Evolutionary conservation across 2,113 vertebrate species (phyloP).

Genomic region (Panthera tigris): DNA sequence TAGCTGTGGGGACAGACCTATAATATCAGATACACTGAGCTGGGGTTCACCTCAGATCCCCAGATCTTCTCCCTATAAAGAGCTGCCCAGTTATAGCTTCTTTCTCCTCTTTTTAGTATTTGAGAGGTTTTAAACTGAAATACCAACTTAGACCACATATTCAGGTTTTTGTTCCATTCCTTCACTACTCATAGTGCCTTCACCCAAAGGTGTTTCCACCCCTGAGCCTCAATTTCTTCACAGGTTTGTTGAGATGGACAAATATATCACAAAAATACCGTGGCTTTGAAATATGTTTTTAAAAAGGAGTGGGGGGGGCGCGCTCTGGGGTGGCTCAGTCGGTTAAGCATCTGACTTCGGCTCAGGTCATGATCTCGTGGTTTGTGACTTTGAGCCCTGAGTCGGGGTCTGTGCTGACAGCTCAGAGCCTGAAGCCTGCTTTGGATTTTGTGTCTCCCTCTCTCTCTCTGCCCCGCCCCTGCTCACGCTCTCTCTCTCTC

Average conservation of each 20-base stretch:
- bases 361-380: no score
- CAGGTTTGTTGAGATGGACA: not conserved
- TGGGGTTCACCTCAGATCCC: not conserved
- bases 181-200: not conserved
- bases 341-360: no score
- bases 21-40: not conserved
- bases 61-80: not conserved
- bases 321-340: no score
- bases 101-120: not conserved
- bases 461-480: no score
- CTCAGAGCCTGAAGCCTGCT: no score
- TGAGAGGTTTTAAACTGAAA: not conserved
- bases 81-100: not conserved
- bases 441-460: no score
- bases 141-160: not conserved
- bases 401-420: no score
- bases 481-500: no score
- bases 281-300: not conserved
- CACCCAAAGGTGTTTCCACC: no score
- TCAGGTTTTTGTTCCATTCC: not conserved
- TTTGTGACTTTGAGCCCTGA: no score
- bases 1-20: not conserved
- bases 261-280: not conserved
- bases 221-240: not conserved
- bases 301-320: not conserved